Percentiles rank a stretch among this genome's conserved stretches.
These are phyloP conservation scores for Meta bourneti DNA, from an alignment of 2,888 invertebrate genomes.

Conservation along the genomic window DNA sequence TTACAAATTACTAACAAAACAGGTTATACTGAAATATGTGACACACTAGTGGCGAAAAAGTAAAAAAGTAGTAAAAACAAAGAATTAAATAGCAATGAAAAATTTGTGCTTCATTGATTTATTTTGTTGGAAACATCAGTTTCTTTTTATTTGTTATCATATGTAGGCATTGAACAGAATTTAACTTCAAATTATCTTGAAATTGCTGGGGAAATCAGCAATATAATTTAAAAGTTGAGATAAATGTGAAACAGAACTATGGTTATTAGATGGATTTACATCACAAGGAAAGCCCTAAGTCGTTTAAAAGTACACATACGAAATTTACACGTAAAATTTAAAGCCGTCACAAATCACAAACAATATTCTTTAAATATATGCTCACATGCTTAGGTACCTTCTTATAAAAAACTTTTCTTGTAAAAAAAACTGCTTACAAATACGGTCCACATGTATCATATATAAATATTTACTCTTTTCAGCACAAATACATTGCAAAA, in stretches of 20 bases:
- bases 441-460: conserved; percentile 32
- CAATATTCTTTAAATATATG: not conserved
- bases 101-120: not conserved
- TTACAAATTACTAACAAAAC: conserved; percentile 43
- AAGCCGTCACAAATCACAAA: not conserved
- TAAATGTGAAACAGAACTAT: not conserved
- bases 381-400: not conserved
- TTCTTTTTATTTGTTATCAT: too few relatives aligned
- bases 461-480: conserved; percentile 58
- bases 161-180: too few relatives aligned
- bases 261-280: not conserved
- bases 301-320: not conserved
- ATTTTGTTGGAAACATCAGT: not conserved
- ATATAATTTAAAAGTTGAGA: not conserved
- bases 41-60: not conserved
- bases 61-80: not conserved
- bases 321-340: not conserved
- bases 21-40: not conserved
- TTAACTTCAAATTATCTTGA: too few relatives aligned
- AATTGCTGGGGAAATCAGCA: not conserved
- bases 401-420: conserved; percentile 56
- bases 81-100: not conserved
- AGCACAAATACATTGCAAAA: conserved; percentile 59
- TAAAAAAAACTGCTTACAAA: conserved; percentile 70
- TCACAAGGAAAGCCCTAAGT: not conserved